These are phyloP conservation scores for Opisthocomus hoazin DNA, from an alignment of 2,113 vertebrate genomes.

Conservation along the genomic window DNA sequence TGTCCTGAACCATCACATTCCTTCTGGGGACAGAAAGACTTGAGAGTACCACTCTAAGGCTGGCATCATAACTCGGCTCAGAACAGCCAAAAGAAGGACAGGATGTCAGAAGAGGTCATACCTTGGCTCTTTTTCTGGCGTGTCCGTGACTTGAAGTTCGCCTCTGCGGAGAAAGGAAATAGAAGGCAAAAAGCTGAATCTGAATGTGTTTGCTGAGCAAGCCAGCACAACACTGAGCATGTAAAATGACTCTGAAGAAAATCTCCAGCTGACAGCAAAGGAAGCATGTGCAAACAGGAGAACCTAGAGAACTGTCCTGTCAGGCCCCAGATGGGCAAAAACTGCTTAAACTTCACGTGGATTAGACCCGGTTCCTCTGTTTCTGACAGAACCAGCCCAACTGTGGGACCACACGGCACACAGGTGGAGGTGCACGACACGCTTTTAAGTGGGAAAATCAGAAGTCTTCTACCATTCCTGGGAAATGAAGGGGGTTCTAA, in stretches of 20 bases:
- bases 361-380: not conserved
- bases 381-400: not conserved
- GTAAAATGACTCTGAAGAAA: not conserved
- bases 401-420: no score
- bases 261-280: not conserved
- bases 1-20: not conserved
- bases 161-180: conserved; percentile 75
- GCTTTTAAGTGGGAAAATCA: not conserved
- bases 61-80: not conserved
- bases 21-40: not conserved
- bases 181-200: not conserved
- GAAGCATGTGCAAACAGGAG: not conserved
- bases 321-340: not conserved
- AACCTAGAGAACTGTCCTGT: not conserved
- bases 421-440: not conserved
- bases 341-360: not conserved
- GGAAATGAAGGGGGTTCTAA: not conserved
- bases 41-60: not conserved
- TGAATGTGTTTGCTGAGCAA: no score
- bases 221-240: not conserved
- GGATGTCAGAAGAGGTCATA: conserved; percentile 46
- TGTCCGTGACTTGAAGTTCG: conserved; percentile 89
- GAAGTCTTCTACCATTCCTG: not conserved
- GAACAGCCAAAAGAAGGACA: rapidly evolving
- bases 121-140: conserved; percentile 94